A percentile compares a stretch with the other conserved stretches of the same genome.
Conservation (phyloP, 2,888 invertebrate species). For the Epsilonema sp. region DNA sequence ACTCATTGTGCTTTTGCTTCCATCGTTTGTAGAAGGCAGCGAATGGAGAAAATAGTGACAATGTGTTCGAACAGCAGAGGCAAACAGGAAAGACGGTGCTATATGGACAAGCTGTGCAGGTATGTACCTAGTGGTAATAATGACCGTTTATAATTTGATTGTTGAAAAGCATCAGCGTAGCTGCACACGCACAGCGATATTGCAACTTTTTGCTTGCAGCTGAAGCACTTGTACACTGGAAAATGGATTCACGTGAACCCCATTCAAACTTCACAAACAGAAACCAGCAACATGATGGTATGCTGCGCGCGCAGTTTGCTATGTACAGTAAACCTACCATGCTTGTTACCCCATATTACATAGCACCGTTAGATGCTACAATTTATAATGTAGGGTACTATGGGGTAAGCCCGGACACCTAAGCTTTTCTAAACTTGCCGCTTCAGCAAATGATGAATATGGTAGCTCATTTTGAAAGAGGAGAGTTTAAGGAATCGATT, state of each 20-base stretch:
- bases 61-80: not conserved
- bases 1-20: not conserved
- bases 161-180: not conserved
- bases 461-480: too few species aligned
- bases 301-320: slow-evolving; percentile 12
- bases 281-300: slow-evolving; percentile 30
- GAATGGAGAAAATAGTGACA: not conserved
- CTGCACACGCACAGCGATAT: not conserved
- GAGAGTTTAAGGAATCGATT: too few species aligned
- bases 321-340: too few species aligned
- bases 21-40: not conserved
- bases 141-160: not conserved
- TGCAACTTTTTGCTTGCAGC: slow-evolving; percentile 17
- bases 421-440: too few species aligned
- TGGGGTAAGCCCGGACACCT: too few species aligned
- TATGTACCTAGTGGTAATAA: too few species aligned
- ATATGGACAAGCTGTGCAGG: not conserved
- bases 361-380: too few species aligned
- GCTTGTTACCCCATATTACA: too few species aligned
- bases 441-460: too few species aligned
- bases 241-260: slow-evolving; percentile 30
- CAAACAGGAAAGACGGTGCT: not conserved
- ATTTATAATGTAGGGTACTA: too few species aligned
- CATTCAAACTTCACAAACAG: slow-evolving; percentile 26
- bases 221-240: slow-evolving; percentile 24